Conservation (phyloP, 2,797 vertebrate genomes). For the Stomatorhinus walkeri region DNA sequence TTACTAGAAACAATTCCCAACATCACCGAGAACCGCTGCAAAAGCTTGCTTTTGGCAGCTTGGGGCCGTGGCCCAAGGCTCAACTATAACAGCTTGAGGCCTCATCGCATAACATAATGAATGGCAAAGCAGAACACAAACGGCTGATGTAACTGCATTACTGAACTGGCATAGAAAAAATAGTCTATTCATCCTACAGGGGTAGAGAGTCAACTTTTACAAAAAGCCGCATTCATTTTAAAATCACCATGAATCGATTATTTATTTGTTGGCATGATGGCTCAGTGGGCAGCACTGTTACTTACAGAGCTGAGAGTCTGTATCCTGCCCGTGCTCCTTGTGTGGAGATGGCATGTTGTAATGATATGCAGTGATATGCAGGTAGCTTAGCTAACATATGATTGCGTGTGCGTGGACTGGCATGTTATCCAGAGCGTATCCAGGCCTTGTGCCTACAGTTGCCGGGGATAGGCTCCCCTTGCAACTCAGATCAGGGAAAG, state of each 20-base stretch:
- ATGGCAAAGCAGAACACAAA: neutral
- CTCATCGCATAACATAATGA: conserved; percentile 3
- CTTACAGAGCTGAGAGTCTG: neutral
- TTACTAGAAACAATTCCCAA: neutral
- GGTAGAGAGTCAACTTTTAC: neutral
- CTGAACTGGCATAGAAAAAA: neutral
- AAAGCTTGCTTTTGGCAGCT: conserved; percentile 18
- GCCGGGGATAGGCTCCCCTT: neutral
- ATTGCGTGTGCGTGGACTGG: neutral
- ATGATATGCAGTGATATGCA: neutral
- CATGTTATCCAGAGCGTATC: neutral
- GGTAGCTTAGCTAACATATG: neutral
- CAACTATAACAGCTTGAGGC: neutral
- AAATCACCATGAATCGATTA: neutral
- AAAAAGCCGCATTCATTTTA: neutral
- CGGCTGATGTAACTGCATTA: neutral
- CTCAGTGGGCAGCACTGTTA: neutral
- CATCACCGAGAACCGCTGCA: neutral
- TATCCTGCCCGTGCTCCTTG: neutral
- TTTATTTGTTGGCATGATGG: neutral
- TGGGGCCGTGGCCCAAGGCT: neutral
- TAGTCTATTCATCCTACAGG: neutral
- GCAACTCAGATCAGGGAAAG: neutral
- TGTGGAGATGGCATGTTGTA: neutral
- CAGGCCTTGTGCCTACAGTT: neutral